Conservation (phyloP, 2,888 invertebrate genomes). For the Cephus nigrinus region DNA sequence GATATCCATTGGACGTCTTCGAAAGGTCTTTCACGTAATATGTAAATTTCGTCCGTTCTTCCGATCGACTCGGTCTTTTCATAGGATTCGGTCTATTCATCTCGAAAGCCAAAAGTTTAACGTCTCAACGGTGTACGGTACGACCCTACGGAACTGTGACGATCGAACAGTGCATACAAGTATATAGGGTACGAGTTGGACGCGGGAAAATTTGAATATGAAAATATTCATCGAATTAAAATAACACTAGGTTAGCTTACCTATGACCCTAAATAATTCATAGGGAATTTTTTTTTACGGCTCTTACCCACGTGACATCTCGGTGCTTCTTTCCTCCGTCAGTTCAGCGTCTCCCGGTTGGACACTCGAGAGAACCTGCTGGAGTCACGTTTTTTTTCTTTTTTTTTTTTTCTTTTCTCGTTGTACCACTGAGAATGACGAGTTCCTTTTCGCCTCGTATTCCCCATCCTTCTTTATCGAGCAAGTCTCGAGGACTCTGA, state of each 20-base stretch:
- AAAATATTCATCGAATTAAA: constrained; percentile 59
- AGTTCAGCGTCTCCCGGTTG: neutral
- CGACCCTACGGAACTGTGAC: neutral
- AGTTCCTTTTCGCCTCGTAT: neutral
- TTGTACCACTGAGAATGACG: neutral
- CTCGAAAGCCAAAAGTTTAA: neutral
- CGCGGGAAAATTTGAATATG: constrained; percentile 51
- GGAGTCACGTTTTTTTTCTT: neutral
- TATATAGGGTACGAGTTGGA: neutral
- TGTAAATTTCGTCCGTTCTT: neutral
- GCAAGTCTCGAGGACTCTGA: neutral
- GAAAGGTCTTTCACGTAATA: neutral
- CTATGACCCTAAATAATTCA: constrained; percentile 58
- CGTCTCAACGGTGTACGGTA: neutral
- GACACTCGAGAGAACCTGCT: neutral
- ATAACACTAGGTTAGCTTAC: constrained; percentile 51
- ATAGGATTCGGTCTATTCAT: neutral
- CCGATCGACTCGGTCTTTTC: neutral
- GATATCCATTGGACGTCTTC: neutral
- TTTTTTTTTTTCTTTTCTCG: neutral
- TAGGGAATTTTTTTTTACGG: constrained; percentile 35
- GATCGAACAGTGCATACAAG: no score
- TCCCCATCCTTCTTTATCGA: neutral
- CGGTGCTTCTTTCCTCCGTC: neutral
- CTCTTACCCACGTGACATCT: neutral